These are phyloP conservation scores for Leptatherina wallacei DNA, from an alignment of 2,797 vertebrate species.

Conservation along the genomic window DNA sequence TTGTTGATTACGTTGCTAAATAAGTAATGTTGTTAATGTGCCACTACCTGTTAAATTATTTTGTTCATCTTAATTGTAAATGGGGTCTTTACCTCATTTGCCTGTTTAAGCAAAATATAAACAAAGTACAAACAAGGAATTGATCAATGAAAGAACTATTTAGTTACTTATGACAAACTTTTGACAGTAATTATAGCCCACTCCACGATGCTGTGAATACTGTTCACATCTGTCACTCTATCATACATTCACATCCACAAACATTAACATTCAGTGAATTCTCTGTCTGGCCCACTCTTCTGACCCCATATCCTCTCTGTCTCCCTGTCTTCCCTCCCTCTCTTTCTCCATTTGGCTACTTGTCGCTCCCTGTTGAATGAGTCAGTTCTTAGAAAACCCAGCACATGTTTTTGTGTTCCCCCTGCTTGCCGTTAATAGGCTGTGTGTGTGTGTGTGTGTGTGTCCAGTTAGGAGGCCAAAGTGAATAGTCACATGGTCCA, in stretches of 20 bases:
- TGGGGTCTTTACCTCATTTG: neutral
- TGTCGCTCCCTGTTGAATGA: constrained; percentile 53
- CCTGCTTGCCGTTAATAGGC: constrained; percentile 21
- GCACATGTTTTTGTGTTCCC: constrained; percentile 63
- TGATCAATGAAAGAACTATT: neutral
- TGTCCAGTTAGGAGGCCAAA: constrained; percentile 10
- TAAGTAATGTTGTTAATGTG: too few relatives aligned
- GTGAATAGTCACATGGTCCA: constrained; percentile 41
- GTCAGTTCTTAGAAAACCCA: constrained; percentile 69
- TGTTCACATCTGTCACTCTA: constrained; percentile 7
- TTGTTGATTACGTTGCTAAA: too few relatives aligned
- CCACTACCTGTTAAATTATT: neutral
- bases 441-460: constrained; percentile 31
- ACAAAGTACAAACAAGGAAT: neutral
- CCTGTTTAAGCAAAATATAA: neutral
- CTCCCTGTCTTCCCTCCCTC: constrained; percentile 2
- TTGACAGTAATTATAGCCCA: neutral
- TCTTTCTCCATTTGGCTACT: constrained; percentile 13
- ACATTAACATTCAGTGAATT: constrained; percentile 29
- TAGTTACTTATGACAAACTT: neutral
- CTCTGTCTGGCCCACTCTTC: neutral
- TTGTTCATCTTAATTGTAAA: neutral
- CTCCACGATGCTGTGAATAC: constrained; percentile 7
- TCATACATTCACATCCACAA: constrained; percentile 1
- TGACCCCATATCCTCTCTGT: neutral